Evolutionary conservation across 1,140 invertebrate species (phyloP).

Genomic region (Panonychus citri): DNA sequence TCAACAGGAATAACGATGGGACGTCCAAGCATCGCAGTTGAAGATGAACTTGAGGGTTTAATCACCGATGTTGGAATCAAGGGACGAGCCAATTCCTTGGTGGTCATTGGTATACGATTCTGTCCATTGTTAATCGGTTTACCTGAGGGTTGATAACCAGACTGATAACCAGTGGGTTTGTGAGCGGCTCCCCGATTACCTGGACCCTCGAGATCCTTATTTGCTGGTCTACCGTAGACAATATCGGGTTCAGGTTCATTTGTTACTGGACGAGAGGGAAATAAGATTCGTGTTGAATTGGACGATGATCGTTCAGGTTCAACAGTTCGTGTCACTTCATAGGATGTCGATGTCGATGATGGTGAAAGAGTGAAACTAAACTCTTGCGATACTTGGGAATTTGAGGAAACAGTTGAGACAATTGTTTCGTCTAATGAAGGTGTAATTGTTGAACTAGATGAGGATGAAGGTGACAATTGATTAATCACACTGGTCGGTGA

Average conservation of each 20-base stretch:
- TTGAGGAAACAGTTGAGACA: background rate
- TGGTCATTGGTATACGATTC: too few species aligned
- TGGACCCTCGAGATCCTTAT: background rate
- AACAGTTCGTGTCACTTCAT: background rate
- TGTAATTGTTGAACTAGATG: background rate
- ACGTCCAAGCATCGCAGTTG: slow-evolving; percentile 1
- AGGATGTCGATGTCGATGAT: background rate
- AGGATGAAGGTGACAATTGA: slow-evolving; percentile 4
- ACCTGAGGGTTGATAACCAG: too few species aligned
- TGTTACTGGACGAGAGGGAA: background rate
- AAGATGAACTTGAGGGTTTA: background rate
- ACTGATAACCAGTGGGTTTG: background rate
- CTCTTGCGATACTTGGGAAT: too few species aligned
- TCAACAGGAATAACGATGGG: slow-evolving; percentile 13
- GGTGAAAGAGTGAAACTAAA: background rate
- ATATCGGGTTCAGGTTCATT: slow-evolving; percentile 5
- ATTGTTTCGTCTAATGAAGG: background rate
- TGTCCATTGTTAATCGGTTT: too few species aligned
- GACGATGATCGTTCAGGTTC: background rate
- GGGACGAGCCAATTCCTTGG: too few species aligned
- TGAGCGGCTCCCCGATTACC: background rate
- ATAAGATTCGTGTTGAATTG: background rate
- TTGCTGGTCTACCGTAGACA: slow-evolving; percentile 14
- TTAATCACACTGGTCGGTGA: background rate
- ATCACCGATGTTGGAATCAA: background rate